phyloP scores from a whole-genome alignment of 2,888 invertebrate genomes.

The Chaetogeoica ovagalla region DNA sequence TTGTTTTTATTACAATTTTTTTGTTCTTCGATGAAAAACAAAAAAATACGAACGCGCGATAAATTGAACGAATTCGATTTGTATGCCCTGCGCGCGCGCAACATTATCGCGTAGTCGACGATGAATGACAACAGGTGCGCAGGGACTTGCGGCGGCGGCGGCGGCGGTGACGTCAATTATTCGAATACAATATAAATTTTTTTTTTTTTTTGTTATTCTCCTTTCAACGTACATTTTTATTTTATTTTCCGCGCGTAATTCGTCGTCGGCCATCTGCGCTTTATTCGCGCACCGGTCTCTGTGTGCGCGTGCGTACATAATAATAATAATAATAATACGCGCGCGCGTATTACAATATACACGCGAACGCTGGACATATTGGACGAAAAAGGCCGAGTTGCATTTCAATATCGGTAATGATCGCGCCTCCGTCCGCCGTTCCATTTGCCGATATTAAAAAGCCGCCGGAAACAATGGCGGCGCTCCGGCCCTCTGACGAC shows the following conservation, averaged over 20 bases:
- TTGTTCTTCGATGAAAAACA: no score
- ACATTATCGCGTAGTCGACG: not conserved
- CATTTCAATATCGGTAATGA: constrained; percentile 43
- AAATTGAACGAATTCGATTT: no score
- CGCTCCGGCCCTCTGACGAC: not conserved
- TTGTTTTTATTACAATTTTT: no score
- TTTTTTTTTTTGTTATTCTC: not conserved
- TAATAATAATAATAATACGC: not conserved
- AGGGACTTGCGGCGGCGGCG: not conserved
- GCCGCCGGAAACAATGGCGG: constrained; percentile 36
- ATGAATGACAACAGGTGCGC: constrained; percentile 10
- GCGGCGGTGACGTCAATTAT: not conserved
- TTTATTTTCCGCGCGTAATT: no score
- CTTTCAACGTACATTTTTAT: no score
- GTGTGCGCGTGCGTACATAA: not conserved
- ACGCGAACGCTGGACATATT: constrained; percentile 22
- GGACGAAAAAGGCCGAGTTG: constrained; percentile 24
- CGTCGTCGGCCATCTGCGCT: constrained; percentile 23
- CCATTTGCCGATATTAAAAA: constrained; percentile 50
- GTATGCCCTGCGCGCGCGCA: not conserved
- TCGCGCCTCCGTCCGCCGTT: not conserved
- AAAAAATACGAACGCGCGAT: no score
- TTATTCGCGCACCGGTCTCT: not conserved
- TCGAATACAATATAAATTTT: not conserved
- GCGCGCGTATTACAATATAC: not conserved